phyloP scores from a whole-genome alignment of 2,113 vertebrate species.

The Puntigrus tetrazona region DNA sequence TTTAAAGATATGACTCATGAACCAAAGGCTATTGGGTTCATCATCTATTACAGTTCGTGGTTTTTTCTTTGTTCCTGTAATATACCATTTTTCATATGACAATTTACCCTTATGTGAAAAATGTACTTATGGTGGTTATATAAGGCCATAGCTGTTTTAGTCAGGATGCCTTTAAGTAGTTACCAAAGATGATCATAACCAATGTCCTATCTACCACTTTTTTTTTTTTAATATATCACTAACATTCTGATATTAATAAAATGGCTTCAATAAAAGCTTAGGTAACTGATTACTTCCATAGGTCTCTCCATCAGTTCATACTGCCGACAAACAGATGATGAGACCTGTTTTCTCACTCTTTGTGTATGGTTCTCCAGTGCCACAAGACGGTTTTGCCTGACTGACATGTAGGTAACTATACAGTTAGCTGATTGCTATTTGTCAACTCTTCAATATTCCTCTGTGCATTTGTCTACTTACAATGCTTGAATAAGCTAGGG shows the following conservation, averaged over 20 bases:
- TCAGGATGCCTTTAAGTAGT: neutral
- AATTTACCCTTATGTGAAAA: neutral
- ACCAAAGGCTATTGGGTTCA: neutral
- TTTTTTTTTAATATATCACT: neutral
- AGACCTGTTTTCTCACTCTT: neutral
- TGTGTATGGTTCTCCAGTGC: neutral
- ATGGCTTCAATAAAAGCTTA: neutral
- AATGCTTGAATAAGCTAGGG: neutral
- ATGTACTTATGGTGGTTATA: neutral
- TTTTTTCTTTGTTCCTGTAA: neutral
- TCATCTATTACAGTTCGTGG: neutral
- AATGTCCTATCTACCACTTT: neutral
- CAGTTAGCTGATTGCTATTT: neutral
- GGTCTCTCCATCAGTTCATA: neutral
- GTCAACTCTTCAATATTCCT: neutral
- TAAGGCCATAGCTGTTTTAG: neutral
- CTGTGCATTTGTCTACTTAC: neutral
- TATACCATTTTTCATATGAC: neutral
- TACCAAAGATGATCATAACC: too few relatives aligned
- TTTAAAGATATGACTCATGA: constrained; percentile 8
- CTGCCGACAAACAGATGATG: neutral
- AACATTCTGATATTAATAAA: neutral
- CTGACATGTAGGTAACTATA: neutral
- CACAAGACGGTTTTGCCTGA: neutral
- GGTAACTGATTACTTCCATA: neutral